phyloP scores from a whole-genome alignment of 2,888 invertebrate species.

The Adelognathus sp. region DNA sequence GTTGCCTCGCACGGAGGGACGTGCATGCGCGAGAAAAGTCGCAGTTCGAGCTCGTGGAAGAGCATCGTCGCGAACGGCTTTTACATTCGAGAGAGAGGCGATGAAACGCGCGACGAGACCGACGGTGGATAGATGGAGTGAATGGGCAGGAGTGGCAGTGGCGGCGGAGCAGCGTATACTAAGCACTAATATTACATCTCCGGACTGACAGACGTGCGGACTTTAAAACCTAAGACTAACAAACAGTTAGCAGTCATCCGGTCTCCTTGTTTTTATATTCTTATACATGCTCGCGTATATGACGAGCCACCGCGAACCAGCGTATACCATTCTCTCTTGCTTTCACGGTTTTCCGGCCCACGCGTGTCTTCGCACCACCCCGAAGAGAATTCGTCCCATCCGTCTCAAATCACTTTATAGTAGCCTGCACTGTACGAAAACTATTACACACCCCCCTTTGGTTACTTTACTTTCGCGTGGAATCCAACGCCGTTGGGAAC shows the following conservation, averaged over 20 bases:
- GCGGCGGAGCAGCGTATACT: constrained; percentile 67
- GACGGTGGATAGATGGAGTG: constrained; percentile 39
- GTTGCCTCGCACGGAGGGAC: neutral
- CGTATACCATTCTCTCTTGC: neutral
- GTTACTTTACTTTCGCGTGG: constrained; percentile 49
- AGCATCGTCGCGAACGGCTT: neutral
- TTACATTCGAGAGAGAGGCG: constrained; percentile 9
- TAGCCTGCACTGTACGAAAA: constrained; percentile 36
- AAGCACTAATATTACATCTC: constrained; percentile 81
- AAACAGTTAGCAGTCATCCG: constrained; percentile 81
- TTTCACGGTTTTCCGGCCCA: neutral
- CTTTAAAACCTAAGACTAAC: constrained; percentile 81
- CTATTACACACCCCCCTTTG: constrained; percentile 39
- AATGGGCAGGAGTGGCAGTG: constrained; percentile 70
- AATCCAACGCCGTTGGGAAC: constrained; percentile 29
- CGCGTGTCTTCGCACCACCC: constrained; percentile 22
- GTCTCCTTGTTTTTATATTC: constrained; percentile 81
- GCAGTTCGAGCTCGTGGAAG: constrained; percentile 4
- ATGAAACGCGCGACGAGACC: constrained; percentile 51
- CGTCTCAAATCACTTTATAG: constrained; percentile 39
- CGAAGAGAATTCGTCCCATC: constrained; percentile 30
- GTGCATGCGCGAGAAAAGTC: constrained; percentile 32
- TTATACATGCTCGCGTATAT: constrained; percentile 67
- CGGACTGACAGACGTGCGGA: constrained; percentile 80
- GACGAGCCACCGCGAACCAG: constrained; percentile 16